Conservation (phyloP, 2,797 vertebrate species). For the Sebastes iracundus region DNA sequence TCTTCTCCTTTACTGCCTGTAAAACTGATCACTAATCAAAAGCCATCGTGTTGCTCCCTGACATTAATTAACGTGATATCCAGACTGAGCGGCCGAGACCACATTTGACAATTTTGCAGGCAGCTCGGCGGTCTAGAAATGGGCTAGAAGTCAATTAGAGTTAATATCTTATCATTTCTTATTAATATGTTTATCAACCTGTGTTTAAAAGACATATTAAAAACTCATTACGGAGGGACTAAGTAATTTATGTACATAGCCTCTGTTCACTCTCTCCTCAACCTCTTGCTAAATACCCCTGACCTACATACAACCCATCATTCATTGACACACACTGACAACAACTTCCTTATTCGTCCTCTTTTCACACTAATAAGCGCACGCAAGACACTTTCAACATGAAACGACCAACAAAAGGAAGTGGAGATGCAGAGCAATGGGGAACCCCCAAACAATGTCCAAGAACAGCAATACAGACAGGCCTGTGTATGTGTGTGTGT, state of each 20-base stretch:
- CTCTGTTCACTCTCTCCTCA: constrained; percentile 57
- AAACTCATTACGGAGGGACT: constrained; percentile 65
- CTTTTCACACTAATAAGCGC: not conserved
- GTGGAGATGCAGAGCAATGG: constrained; percentile 23
- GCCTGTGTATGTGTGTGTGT: constrained; percentile 2
- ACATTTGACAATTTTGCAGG: constrained; percentile 17
- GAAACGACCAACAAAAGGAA: constrained; percentile 29
- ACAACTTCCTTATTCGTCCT: constrained; percentile 1
- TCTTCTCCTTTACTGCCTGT: not conserved
- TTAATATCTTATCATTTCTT: constrained; percentile 64
- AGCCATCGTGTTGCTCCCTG: constrained; percentile 2
- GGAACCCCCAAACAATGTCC: constrained; percentile 53
- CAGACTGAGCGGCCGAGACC: constrained; percentile 7
- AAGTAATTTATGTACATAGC: constrained; percentile 54
- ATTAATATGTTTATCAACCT: constrained; percentile 68
- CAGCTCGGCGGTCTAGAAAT: constrained; percentile 28
- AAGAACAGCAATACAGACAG: constrained; percentile 30
- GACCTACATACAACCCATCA: constrained; percentile 53
- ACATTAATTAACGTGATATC: constrained; percentile 33
- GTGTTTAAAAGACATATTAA: constrained; percentile 72
- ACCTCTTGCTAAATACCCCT: constrained; percentile 62
- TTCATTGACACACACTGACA: constrained; percentile 27
- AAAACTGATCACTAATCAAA: not conserved
- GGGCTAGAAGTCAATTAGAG: constrained; percentile 51
- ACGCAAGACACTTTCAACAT: constrained; percentile 11